Evolutionary conservation across 2,888 invertebrate species (phyloP), one percentile per base, ranked within the genome.

Genomic region (Cecidostiba fungosa): DNA sequence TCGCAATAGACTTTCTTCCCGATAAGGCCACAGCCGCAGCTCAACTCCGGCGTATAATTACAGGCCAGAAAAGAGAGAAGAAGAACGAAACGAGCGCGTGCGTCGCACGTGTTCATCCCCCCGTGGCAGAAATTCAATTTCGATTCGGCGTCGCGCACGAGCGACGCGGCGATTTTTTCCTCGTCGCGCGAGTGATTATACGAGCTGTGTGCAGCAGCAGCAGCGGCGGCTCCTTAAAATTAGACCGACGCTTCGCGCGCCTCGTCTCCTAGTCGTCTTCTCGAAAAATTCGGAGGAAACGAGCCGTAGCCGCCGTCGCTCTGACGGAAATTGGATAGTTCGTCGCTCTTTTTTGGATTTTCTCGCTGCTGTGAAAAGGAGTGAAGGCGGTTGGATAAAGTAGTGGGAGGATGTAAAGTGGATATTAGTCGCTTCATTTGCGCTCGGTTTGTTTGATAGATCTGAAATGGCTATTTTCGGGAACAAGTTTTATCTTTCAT

Each of bases 281-380:
- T 84, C 88, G 89, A 91, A 90, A 90, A 91, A 91, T 89, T 89
- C 54, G 87, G 87, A 89, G 89, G 90, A 91, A 91, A 92, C 90
- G 90, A 91, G 87, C 90, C 90, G 89, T 91, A 90, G 89, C 91
- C 87, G 87, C 88, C 88, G 62, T 3, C 69, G 59, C 1, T n/a
- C n/a, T 29, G 29, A 14, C 29, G 90, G 90, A 91, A 92, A 91
- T 91, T 91, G 90, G 47, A 43, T 73, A 87, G 89, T 91, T 89
- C 88, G 89, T 87, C 88, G 88, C 14, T 16, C 16, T 69, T 23
- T 70, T 70, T 70, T 36, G 1, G 19, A 36, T 32, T 32, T 70
- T 70, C 36, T 36, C 32, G 32, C 32, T 2, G 32, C 32, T 2
- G 62, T 29, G 66, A 29, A 29, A 29, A 69, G 32, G 16, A 29